Conservation (phyloP, 2,888 invertebrate genomes). For the Exephanes ischioxanthus region DNA sequence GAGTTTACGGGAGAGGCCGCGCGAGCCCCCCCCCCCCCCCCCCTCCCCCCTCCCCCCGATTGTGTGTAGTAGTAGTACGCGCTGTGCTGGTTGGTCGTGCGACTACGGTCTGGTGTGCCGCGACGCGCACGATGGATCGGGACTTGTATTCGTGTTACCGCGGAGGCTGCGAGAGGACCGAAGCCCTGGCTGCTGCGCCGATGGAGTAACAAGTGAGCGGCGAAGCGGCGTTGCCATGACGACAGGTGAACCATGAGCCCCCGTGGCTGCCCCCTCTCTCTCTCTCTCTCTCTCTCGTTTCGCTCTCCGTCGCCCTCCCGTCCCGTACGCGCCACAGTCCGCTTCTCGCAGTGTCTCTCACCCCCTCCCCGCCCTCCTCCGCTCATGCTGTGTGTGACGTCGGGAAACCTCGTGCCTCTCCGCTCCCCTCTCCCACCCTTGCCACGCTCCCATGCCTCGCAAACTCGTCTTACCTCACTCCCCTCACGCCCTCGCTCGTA, state of each 20-base stretch:
- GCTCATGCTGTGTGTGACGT: constrained; percentile 28
- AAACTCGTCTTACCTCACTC: constrained; percentile 32
- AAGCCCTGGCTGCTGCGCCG: constrained; percentile 76
- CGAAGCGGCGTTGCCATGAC: constrained; percentile 84
- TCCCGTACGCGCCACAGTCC: neutral
- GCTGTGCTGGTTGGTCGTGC: constrained; percentile 29
- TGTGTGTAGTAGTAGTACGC: constrained; percentile 31
- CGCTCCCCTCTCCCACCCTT: constrained; percentile 2
- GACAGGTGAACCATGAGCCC: constrained; percentile 83
- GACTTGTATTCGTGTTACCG: constrained; percentile 77
- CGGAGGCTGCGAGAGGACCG: constrained; percentile 78
- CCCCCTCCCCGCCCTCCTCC: neutral
- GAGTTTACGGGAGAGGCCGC: constrained; percentile 62
- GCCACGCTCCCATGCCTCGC: constrained; percentile 34
- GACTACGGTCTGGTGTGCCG: constrained; percentile 50
- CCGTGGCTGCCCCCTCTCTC: constrained; percentile 57
- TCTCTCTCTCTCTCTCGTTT: constrained; percentile 9
- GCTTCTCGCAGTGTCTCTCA: neutral
- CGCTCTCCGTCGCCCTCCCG: constrained; percentile 30
- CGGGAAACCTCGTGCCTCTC: constrained; percentile 59
- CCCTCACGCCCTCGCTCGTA: constrained; percentile 52
- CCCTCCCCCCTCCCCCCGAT: neutral
- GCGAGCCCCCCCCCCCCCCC: neutral
- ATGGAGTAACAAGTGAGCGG: constrained; percentile 85
- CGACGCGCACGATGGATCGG: constrained; percentile 77